phyloP scores from a whole-genome alignment of 2,797 vertebrate species.

The Cryptoprocta ferox region DNA sequence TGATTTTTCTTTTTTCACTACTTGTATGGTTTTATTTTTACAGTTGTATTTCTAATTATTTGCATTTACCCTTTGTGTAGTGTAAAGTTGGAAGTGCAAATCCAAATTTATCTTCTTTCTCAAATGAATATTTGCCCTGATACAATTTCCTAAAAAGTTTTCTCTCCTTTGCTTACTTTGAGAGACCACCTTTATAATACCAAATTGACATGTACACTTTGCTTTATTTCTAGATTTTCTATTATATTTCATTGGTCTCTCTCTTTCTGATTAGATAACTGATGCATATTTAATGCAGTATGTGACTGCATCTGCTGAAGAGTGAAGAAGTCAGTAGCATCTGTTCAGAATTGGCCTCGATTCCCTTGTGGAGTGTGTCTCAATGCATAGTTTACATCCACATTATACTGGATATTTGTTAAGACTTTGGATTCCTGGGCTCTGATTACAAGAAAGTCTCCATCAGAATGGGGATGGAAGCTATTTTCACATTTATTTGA shows the following conservation, averaged over 20 bases:
- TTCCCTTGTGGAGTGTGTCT: not conserved
- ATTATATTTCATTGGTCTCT: conserved; percentile 45
- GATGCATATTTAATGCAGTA: conserved; percentile 49
- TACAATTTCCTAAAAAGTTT: not conserved
- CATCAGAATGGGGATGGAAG: not conserved
- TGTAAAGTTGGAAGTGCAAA: not conserved
- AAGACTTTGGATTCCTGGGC: not conserved
- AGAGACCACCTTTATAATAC: conserved; percentile 18
- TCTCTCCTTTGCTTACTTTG: not conserved
- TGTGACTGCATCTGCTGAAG: conserved; percentile 42
- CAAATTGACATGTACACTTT: not conserved
- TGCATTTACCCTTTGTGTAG: not conserved
- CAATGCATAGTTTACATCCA: not conserved
- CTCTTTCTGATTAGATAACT: conserved; percentile 48
- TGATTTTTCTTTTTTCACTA: not conserved
- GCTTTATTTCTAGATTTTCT: conserved; percentile 39
- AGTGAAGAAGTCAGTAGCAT: conserved; percentile 37
- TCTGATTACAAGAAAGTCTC: not conserved
- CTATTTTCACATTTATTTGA: not conserved
- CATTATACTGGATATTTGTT: not conserved
- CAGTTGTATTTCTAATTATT: conserved; percentile 11
- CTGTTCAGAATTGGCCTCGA: conserved; percentile 4
- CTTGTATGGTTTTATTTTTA: not conserved
- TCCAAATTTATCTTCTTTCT: conserved; percentile 33
- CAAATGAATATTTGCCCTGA: conserved; percentile 36